Conservation (phyloP, 2,113 vertebrate species). For the Deroptyus accipitrinus region DNA sequence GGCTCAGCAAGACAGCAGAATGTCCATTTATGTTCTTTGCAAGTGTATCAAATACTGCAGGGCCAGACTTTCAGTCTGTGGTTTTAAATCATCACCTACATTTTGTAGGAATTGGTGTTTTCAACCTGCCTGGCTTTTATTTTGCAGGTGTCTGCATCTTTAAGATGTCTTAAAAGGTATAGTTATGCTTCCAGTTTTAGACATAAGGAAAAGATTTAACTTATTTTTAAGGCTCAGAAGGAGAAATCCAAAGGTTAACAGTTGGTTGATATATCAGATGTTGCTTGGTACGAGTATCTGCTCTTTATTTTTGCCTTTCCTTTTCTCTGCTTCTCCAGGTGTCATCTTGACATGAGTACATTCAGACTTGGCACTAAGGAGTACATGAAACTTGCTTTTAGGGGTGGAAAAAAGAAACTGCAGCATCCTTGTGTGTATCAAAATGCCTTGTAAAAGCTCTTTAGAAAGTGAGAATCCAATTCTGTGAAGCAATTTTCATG, state of each 20-base stretch:
- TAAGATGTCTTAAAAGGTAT: neutral
- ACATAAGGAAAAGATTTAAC: neutral
- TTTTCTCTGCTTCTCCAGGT: slow-evolving; percentile 46
- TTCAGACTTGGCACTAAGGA: slow-evolving; percentile 27
- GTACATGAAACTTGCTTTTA: neutral
- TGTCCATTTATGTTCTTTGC: neutral
- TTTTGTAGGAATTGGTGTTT: neutral
- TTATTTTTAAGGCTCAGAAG: slow-evolving; percentile 12
- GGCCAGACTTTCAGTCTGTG: neutral
- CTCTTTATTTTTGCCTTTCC: slow-evolving; percentile 27
- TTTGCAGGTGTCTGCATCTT: neutral
- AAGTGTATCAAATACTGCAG: neutral
- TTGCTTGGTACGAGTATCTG: neutral
- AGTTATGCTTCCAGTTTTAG: neutral
- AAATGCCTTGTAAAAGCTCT: slow-evolving; percentile 11
- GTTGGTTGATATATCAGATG: slow-evolving; percentile 21
- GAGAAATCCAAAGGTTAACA: slow-evolving; percentile 26
- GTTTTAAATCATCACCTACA: neutral
- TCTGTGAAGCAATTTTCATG: neutral
- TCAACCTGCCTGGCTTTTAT: neutral
- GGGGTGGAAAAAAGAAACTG: neutral
- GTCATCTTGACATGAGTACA: slow-evolving; percentile 36
- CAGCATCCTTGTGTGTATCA: neutral
- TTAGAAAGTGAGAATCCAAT: neutral
- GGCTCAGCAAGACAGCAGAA: neutral